Evolutionary conservation across 1,140 invertebrate genomes (phyloP).

Genomic region (Zaprionus gabonicus): DNA sequence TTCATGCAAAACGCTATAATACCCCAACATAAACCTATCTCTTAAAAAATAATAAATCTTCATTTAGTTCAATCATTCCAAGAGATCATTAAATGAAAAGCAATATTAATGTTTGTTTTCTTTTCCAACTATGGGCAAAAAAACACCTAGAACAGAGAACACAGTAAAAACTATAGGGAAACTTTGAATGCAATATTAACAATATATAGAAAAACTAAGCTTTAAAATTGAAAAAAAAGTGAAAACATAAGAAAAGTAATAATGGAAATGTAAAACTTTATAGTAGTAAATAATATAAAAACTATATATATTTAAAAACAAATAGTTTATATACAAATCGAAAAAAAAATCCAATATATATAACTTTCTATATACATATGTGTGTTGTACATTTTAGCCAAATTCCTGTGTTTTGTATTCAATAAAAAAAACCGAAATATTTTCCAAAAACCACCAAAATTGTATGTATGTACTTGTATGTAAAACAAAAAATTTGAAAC

Average conservation of each 20-base stretch:
- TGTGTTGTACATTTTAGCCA: slow-evolving; percentile 79
- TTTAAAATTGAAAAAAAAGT: slow-evolving; percentile 56
- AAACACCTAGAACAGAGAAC: slow-evolving; percentile 42
- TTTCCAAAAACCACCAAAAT: slow-evolving; percentile 54
- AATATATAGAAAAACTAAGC: slow-evolving; percentile 62
- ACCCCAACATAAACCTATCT: slow-evolving; percentile 40
- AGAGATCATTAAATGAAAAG: slow-evolving; percentile 49
- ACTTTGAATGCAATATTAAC: slow-evolving; percentile 45
- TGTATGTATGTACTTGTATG: slow-evolving; percentile 61
- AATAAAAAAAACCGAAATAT: slow-evolving; percentile 67
- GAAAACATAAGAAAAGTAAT: slow-evolving; percentile 38
- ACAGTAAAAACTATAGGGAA: slow-evolving; percentile 38
- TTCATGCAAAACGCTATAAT: slow-evolving; percentile 73
- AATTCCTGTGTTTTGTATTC: slow-evolving; percentile 78
- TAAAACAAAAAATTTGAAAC: slow-evolving; percentile 37
- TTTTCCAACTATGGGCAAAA: slow-evolving; percentile 62
- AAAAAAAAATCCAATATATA: slow-evolving; percentile 29
- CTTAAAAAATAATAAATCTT: slow-evolving; percentile 24
- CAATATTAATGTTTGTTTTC: slow-evolving; percentile 26
- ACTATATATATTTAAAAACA: slow-evolving; percentile 28
- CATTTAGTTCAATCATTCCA: slow-evolving; percentile 62
- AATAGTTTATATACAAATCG: slow-evolving; percentile 58
- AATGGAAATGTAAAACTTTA: slow-evolving; percentile 58
- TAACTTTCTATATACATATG: slow-evolving; percentile 66
- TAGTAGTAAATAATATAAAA: slow-evolving; percentile 68